Percentiles rank a stretch among this genome's conserved stretches.
Evolutionary conservation across 1,140 invertebrate species (phyloP).

Genomic region (Cephus cinctus): DNA sequence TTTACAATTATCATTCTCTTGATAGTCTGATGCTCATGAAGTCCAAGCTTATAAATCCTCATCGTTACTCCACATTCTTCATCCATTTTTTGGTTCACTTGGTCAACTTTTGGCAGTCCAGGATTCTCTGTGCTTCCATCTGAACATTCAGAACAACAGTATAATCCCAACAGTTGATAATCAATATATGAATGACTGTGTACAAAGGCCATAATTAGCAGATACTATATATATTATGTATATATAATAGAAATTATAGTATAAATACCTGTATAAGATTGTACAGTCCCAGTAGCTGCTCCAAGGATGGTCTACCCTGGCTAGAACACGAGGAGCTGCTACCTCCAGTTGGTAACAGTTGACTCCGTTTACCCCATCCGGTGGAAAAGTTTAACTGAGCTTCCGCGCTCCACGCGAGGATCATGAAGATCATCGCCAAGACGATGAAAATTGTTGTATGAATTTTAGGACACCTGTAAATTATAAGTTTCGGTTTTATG

Average conservation of each 20-base stretch:
- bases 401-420: slow-evolving; percentile 20
- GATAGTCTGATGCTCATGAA: too few species aligned
- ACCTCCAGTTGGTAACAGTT: slow-evolving; percentile 19
- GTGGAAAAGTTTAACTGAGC: slow-evolving; percentile 49
- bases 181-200: not conserved
- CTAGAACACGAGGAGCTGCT: slow-evolving; percentile 7
- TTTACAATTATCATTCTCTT: too few species aligned
- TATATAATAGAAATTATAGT: not conserved
- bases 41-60: too few species aligned
- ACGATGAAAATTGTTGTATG: slow-evolving; percentile 13
- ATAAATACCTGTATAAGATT: slow-evolving; percentile 32
- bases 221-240: not conserved
- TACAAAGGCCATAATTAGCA: not conserved
- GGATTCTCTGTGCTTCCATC: slow-evolving; percentile 25
- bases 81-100: slow-evolving; percentile 17
- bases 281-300: slow-evolving; percentile 32
- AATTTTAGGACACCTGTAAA: slow-evolving; percentile 23
- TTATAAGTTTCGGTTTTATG: too few species aligned
- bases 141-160: slow-evolving; percentile 6
- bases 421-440: slow-evolving; percentile 28
- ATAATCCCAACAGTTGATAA: not conserved
- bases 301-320: slow-evolving; percentile 17
- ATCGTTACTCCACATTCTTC: too few species aligned
- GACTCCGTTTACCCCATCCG: slow-evolving; percentile 45
- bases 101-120: slow-evolving; percentile 25